A percentile compares a stretch with the other conserved stretches of the same genome.
These are phyloP conservation scores for Regulus satrapa DNA, from an alignment of 2,113 vertebrate genomes.

Conservation along the genomic window DNA sequence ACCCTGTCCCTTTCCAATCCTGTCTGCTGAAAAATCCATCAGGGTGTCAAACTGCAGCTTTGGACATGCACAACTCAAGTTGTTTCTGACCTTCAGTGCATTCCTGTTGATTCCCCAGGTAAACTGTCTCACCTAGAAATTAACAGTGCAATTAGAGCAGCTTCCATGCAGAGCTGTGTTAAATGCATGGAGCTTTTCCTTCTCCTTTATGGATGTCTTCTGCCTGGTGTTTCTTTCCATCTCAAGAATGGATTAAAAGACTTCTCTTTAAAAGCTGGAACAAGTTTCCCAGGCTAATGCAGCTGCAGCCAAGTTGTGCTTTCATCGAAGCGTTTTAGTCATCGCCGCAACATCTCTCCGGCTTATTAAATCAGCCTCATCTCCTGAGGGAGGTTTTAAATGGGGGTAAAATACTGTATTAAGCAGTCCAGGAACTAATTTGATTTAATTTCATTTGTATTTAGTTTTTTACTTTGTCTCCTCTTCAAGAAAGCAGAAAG, in stretches of 20 bases:
- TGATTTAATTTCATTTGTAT: conserved; percentile 62
- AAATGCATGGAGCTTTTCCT: not conserved
- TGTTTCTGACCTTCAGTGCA: not conserved
- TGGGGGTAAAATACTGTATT: not conserved
- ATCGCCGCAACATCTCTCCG: not conserved
- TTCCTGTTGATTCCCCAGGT: not conserved
- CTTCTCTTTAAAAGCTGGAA: not conserved
- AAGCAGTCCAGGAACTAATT: conserved; percentile 41
- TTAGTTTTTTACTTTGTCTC: conserved; percentile 48
- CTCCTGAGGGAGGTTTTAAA: conserved; percentile 29
- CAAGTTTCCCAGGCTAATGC: not conserved
- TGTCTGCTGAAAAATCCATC: not conserved
- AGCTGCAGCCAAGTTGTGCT: conserved; percentile 5
- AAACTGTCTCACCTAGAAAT: not conserved
- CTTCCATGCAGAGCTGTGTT: not conserved
- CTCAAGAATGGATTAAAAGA: not conserved
- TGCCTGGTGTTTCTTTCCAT: not conserved
- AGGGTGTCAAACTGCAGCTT: not conserved
- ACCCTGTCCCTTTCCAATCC: not conserved
- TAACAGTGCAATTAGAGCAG: not conserved
- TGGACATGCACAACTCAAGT: not conserved
- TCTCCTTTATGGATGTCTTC: not conserved
- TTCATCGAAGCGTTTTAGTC: conserved; percentile 3
- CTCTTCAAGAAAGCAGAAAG: conserved; percentile 48
- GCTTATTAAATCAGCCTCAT: conserved; percentile 8